A percentile compares a stretch with the other conserved stretches of the same genome.
Evolutionary conservation across 2,888 invertebrate genomes (phyloP).

Genomic region (Macrosoma leucophasiata): DNA sequence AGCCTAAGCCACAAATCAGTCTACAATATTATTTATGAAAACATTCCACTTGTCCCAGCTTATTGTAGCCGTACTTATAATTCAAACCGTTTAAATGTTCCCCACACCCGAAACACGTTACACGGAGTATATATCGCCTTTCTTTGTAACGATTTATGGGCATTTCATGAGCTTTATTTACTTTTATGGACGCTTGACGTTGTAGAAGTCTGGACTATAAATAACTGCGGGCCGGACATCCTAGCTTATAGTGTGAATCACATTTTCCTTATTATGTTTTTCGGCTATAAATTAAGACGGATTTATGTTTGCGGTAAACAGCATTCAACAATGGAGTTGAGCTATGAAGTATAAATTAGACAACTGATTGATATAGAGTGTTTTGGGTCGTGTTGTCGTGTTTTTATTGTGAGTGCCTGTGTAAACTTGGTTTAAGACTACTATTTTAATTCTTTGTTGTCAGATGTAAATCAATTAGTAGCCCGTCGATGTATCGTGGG

Average conservation of each 20-base stretch:
- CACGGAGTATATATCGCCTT: constrained; percentile 40
- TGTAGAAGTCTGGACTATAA: constrained; percentile 59
- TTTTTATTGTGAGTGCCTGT: no score
- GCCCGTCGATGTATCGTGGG: no score
- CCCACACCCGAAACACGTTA: constrained; percentile 42
- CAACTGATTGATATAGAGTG: no score
- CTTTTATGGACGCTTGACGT: constrained; percentile 63
- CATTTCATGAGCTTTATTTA: constrained; percentile 71
- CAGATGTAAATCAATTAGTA: no score
- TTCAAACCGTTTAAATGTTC: constrained; percentile 34
- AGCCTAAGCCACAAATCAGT: constrained; percentile 16
- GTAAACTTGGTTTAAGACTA: no score
- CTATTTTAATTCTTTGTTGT: no score
- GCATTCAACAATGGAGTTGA: no score
- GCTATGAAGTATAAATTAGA: no score
- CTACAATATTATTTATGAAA: constrained; percentile 35
- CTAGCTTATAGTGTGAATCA: constrained; percentile 54
- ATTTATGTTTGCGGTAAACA: constrained; percentile 48
- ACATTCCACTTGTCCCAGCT: constrained; percentile 32
- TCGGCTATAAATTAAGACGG: constrained; percentile 67
- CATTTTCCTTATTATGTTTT: constrained; percentile 72
- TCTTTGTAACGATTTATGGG: constrained; percentile 67
- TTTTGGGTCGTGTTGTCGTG: no score
- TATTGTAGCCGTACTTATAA: constrained; percentile 36
- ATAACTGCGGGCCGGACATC: constrained; percentile 59